Percentiles rank a stretch among this genome's conserved stretches.
phyloP scores from a whole-genome alignment of 2,888 invertebrate species.

The Ceraclea dissimilis region DNA sequence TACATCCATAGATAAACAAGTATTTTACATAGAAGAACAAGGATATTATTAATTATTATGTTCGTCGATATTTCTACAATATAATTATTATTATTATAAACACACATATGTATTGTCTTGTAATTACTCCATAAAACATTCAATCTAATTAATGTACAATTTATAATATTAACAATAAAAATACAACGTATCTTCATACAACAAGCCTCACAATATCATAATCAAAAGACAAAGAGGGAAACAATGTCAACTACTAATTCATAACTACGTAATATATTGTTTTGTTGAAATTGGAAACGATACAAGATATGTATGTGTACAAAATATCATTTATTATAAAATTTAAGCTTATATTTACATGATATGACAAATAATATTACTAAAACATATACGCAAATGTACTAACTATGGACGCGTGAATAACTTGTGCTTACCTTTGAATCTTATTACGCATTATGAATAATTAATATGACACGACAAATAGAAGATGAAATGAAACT shows the following conservation, averaged over 20 bases:
- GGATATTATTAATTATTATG: background rate
- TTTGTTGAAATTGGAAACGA: background rate
- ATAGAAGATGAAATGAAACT: background rate
- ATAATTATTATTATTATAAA: slow-evolving; percentile 5
- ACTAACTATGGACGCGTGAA: background rate
- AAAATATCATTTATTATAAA: no score
- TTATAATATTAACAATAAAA: slow-evolving; percentile 2
- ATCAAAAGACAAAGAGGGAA: no score
- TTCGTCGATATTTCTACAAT: background rate
- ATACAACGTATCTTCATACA: slow-evolving; percentile 5
- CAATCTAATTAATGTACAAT: slow-evolving; percentile 8
- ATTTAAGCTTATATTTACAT: background rate
- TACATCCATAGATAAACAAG: background rate
- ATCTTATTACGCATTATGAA: background rate
- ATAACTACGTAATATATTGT: no score
- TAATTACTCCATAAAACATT: slow-evolving; percentile 15
- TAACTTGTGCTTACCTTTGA: background rate
- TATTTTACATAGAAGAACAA: background rate
- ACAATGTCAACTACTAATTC: no score
- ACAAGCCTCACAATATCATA: no score
- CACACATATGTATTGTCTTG: slow-evolving; percentile 23
- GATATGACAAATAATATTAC: background rate
- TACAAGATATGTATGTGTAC: background rate
- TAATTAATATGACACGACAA: no score
- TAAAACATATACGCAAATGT: background rate